phyloP scores from a whole-genome alignment of 2,888 invertebrate genomes.

The Nymphalis polychloros region DNA sequence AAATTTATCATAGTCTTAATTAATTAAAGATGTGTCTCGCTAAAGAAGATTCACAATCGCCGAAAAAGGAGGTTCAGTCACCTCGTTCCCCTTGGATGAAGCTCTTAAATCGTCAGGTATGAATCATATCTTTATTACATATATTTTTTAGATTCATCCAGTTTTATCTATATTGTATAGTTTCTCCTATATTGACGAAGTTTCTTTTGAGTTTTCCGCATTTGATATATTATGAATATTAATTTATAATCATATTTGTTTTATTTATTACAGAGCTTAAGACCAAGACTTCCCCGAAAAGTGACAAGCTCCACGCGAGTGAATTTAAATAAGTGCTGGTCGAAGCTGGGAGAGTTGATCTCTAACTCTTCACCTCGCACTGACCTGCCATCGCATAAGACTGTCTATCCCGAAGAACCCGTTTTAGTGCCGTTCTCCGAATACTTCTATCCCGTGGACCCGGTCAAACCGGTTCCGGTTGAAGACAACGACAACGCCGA shows the following conservation, averaged over 20 bases:
- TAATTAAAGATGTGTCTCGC: conserved; percentile 79
- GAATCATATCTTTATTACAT: conserved; percentile 38
- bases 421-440: conserved; percentile 69
- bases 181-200: too few relatives aligned
- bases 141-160: conserved; percentile 15
- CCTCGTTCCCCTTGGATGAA: conserved; percentile 82
- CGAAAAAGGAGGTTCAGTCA: conserved; percentile 68
- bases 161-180: conserved; percentile 15
- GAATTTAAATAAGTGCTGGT: conserved; percentile 85
- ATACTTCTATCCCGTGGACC: conserved; percentile 68
- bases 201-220: too few relatives aligned
- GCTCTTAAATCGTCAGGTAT: conserved; percentile 81
- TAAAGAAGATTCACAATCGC: conserved; percentile 73
- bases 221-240: neutral
- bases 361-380: conserved; percentile 70
- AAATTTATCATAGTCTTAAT: conserved; percentile 54
- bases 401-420: conserved; percentile 72
- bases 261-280: conserved; percentile 76
- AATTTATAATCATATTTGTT: conserved; percentile 38
- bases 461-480: conserved; percentile 67
- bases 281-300: conserved; percentile 81
- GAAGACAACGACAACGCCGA: conserved; percentile 74
- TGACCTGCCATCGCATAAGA: conserved; percentile 76
- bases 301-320: conserved; percentile 81
- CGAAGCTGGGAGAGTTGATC: conserved; percentile 82